phyloP scores from a whole-genome alignment of 2,113 vertebrate species.

The Acrocephalus arundinaceus region DNA sequence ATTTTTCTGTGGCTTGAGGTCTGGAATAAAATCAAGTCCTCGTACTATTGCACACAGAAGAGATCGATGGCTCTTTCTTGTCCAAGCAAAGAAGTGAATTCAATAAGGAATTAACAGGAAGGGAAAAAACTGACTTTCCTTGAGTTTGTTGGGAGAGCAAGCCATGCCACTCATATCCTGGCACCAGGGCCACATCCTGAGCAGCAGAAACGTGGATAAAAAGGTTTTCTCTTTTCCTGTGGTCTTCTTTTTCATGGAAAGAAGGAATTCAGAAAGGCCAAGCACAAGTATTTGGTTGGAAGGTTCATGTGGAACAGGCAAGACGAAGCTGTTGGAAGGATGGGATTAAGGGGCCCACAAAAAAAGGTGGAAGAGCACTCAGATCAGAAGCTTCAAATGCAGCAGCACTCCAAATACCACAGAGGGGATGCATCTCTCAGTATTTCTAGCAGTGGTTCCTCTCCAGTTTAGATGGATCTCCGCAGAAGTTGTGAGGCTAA shows the following conservation, averaged over 20 bases:
- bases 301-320: fast-evolving
- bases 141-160: neutral
- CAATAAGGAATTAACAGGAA: neutral
- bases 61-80: neutral
- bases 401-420: neutral
- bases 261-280: neutral
- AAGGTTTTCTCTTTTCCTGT: neutral
- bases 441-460: neutral
- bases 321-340: fast-evolving
- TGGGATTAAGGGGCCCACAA: neutral
- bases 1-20: neutral
- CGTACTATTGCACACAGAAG: neutral
- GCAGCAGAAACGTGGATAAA: neutral
- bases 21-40: neutral
- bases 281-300: neutral
- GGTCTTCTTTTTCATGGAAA: neutral
- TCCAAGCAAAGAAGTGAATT: neutral
- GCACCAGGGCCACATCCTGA: fast-evolving
- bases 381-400: neutral
- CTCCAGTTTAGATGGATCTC: neutral
- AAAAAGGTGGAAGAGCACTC: neutral
- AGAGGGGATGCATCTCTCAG: neutral
- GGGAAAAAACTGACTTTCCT: neutral
- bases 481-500: neutral
- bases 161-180: fast-evolving